These are phyloP conservation scores for Setipinna tenuifilis DNA, from an alignment of 2,797 vertebrate species.

Conservation along the genomic window DNA sequence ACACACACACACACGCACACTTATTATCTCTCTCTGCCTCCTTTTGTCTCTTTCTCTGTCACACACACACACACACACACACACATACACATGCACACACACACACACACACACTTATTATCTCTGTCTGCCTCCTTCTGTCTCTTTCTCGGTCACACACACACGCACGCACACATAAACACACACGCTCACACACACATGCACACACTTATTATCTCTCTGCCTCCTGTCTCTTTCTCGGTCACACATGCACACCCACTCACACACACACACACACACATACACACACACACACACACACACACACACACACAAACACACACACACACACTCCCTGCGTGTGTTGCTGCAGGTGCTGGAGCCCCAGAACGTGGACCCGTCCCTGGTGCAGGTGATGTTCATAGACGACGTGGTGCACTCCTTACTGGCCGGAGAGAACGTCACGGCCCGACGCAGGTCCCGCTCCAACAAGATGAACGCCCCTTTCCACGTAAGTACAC, in stretches of 20 bases:
- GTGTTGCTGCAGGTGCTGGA: constrained; percentile 76
- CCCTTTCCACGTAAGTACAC: constrained; percentile 73
- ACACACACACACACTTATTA: neutral
- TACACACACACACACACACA: no score
- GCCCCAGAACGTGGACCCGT: constrained; percentile 86
- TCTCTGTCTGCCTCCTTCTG: neutral
- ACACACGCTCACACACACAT: constrained; percentile 10
- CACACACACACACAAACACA: no score
- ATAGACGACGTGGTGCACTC: constrained; percentile 85
- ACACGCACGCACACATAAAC: neutral
- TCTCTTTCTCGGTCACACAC: no score
- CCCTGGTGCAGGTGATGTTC: constrained; percentile 88
- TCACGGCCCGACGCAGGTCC: constrained; percentile 81
- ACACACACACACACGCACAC: constrained; percentile 4
- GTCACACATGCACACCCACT: neutral
- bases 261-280: neutral
- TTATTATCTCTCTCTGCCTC: neutral
- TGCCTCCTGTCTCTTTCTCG: no score
- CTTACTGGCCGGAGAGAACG: constrained; percentile 84
- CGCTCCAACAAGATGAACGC: constrained; percentile 82
- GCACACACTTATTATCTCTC: neutral
- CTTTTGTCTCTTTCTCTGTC: neutral
- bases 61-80: neutral
- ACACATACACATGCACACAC: neutral
- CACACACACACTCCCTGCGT: no score